Conservation (phyloP, 1,140 invertebrate genomes). For the Aphelenchoides besseyi region DNA sequence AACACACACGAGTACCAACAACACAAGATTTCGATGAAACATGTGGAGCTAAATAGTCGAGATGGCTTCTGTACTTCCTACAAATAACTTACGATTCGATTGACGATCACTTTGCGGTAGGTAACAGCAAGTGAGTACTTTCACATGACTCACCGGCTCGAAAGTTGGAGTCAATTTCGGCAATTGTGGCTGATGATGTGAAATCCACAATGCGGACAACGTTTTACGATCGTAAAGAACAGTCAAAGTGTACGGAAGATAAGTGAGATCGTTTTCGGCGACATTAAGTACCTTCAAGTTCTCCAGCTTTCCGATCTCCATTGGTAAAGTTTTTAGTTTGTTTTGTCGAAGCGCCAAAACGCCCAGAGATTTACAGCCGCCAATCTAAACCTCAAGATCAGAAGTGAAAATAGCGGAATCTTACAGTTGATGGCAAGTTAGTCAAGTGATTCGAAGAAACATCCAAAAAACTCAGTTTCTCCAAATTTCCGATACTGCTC, state of each 20-base stretch:
- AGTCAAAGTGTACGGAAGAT: slow-evolving; percentile 89
- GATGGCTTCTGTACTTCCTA: neutral
- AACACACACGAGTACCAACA: slow-evolving; percentile 57
- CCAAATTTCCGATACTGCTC: slow-evolving; percentile 83
- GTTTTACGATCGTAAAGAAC: slow-evolving; percentile 71
- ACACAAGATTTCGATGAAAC: slow-evolving; percentile 41
- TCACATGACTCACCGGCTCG: slow-evolving; percentile 70
- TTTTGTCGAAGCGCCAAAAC: slow-evolving; percentile 94
- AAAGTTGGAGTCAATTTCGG: slow-evolving; percentile 92
- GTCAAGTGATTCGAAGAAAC: slow-evolving; percentile 88
- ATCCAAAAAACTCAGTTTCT: slow-evolving; percentile 79
- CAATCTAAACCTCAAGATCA: slow-evolving; percentile 66
- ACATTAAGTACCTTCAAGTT: slow-evolving; percentile 92
- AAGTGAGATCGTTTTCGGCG: slow-evolving; percentile 89
- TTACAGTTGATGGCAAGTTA: slow-evolving; percentile 81
- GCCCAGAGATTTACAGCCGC: slow-evolving; percentile 69
- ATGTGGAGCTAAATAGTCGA: slow-evolving; percentile 65
- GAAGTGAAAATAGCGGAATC: neutral
- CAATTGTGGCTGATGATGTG: slow-evolving; percentile 93
- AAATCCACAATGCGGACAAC: slow-evolving; percentile 95
- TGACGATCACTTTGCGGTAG: slow-evolving; percentile 76
- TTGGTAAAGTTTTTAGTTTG: slow-evolving; percentile 80
- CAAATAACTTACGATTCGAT: neutral
- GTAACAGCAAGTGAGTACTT: slow-evolving; percentile 93
- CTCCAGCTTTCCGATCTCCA: slow-evolving; percentile 85